A percentile compares a stretch with the other conserved stretches of the same genome.
Evolutionary conservation across 1,140 invertebrate species (phyloP).

Genomic region (Stenopsyche tienmushanensis): DNA sequence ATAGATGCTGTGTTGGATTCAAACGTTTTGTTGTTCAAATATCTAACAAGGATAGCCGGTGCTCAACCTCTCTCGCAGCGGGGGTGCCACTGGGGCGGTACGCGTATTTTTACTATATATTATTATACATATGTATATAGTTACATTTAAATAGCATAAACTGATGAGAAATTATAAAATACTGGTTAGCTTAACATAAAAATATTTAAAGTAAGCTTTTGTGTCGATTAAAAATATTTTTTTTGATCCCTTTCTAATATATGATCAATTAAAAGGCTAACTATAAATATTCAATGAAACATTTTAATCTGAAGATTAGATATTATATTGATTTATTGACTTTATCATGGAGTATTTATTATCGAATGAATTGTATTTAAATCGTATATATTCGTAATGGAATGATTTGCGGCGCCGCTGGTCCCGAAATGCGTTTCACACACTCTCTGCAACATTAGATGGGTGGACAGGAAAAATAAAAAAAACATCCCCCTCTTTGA

Average conservation of each 20-base stretch:
- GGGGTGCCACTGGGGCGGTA: constrained; percentile 10
- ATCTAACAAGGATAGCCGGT: constrained; percentile 18
- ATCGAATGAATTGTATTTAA: background rate
- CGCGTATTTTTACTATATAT: background rate
- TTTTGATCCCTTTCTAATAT: no score
- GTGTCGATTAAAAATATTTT: no score
- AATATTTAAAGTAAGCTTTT: no score
- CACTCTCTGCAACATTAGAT: constrained; percentile 23
- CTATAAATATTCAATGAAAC: no score
- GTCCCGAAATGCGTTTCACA: constrained; percentile 16
- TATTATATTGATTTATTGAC: no score
- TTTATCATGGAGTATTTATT: no score
- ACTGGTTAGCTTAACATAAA: no score
- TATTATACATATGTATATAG: background rate
- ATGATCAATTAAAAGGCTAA: no score
- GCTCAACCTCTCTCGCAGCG: constrained; percentile 8
- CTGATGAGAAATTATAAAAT: no score
- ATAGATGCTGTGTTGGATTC: constrained; percentile 10
- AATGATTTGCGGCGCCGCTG: background rate
- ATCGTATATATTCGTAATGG: background rate
- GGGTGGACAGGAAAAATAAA: constrained; percentile 24
- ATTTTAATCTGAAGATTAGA: no score
- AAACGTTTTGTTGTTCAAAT: constrained; percentile 31
- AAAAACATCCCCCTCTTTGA: constrained; percentile 11
- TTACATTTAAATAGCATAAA: no score